Evolutionary conservation across 2,888 invertebrate genomes (phyloP).

Genomic region (Litoditis marina): DNA sequence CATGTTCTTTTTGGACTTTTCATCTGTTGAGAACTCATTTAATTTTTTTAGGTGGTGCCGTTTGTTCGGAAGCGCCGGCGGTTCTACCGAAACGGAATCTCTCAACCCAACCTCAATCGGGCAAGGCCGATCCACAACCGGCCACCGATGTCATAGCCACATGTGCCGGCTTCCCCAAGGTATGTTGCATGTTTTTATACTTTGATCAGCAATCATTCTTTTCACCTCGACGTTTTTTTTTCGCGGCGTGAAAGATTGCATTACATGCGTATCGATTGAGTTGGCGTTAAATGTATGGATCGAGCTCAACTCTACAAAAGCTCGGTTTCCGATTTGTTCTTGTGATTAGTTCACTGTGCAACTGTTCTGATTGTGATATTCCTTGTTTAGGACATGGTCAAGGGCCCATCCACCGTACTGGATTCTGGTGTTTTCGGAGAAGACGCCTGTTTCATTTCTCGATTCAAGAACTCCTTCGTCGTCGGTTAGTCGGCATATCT

Average conservation of each 20-base stretch:
- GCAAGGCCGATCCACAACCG: conserved; percentile 11
- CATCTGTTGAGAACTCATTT: no score
- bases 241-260: no score
- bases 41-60: conserved; percentile 6
- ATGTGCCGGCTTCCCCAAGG: conserved; percentile 59
- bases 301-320: no score
- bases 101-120: not conserved
- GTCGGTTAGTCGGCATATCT: conserved; percentile 77
- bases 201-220: no score
- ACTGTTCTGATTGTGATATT: not conserved
- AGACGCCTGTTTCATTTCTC: conserved; percentile 88
- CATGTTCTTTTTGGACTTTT: no score
- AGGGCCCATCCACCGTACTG: conserved; percentile 56
- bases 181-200: no score
- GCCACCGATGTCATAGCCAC: conserved; percentile 44
- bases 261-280: no score
- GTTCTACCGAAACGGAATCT: conserved; percentile 5
- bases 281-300: no score
- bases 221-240: no score
- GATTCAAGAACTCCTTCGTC: conserved; percentile 79
- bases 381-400: conserved; percentile 34
- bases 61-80: not conserved
- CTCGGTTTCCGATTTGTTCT: no score
- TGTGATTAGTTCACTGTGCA: not conserved
- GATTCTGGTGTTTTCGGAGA: conserved; percentile 85